Conservation (phyloP, 1,140 invertebrate genomes). For the Scylla paramamosain region DNA sequence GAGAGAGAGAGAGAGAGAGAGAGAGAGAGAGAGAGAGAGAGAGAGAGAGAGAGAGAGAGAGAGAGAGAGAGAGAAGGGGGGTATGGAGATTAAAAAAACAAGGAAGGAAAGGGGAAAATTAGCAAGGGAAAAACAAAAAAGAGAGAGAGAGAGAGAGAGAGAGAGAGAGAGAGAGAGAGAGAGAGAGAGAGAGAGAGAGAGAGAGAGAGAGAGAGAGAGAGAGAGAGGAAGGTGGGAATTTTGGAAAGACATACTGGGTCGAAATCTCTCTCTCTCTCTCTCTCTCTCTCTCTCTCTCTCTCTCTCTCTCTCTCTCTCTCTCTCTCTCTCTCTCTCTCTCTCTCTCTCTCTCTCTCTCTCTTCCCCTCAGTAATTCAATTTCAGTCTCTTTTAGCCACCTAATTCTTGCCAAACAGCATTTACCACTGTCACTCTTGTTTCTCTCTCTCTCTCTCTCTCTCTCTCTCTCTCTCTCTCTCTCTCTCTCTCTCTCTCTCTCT, state of each 20-base stretch:
- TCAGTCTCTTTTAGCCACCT: neutral
- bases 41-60: neutral
- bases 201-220: neutral
- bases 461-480: neutral
- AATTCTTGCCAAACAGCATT: neutral
- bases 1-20: neutral
- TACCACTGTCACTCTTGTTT: neutral
- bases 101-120: neutral
- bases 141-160: neutral
- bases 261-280: neutral
- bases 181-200: neutral
- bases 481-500: too few species aligned
- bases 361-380: neutral
- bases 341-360: constrained; percentile 31
- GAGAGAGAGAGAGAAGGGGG: neutral
- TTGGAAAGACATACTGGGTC: neutral
- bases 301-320: constrained; percentile 3
- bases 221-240: neutral
- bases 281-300: neutral
- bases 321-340: constrained; percentile 26
- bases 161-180: neutral
- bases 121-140: neutral
- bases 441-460: neutral
- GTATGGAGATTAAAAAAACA: neutral
- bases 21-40: neutral